Evolutionary conservation across 2,113 vertebrate genomes (phyloP), one percentile per base, ranked within the genome.

Genomic region (Romanogobio albipinnatus): DNA sequence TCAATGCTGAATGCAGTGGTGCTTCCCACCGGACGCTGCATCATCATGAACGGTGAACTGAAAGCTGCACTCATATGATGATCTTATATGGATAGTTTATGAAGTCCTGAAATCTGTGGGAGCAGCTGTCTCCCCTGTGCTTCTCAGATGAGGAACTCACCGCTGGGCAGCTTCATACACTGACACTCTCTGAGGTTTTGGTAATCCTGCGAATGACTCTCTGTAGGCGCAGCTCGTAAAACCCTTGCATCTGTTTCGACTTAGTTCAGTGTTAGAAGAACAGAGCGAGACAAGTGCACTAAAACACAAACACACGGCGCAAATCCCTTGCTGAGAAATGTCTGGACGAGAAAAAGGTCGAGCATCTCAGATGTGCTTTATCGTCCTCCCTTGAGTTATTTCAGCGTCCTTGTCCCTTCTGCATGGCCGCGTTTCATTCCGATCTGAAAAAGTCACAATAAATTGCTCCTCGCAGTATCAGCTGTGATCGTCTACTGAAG

Each of bases 1-100:
- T 98, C 97, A 82, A 98, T 98, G 94, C 97, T 97, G 95, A 98
- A 98, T 92, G 97, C 96, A 89, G 96, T 96, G 92, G 96, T 96
- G 91, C 95, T 97, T 94, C 97, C 97, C 94, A 97, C 92, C 86
- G 97, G 97, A 93, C 97, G 96, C 96, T 97, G 97, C 97, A 98
- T 98, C 96, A 97, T 96, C 96, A 95, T 96, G 93, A 97, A 95
- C 91, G 96, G 95, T 81, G 96, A 92, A 15, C 92, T 83, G 92
- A 95, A 96, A 82, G 96, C 95, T 90, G 96, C 97, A 94, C 96
- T 97, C 97, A 98, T 96, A 96, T 91, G 95, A 93, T 62, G 95
- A 93, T 62, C 92, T 73, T 24, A 2, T 79, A 10, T 33, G 49
- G 13, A 51, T 26, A 68, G 15, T 68, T 68, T 58, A 9, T 82